Percentiles rank a stretch among this genome's conserved stretches.
Conservation (phyloP, 1,140 invertebrate species). For the Mercenaria mercenaria region DNA sequence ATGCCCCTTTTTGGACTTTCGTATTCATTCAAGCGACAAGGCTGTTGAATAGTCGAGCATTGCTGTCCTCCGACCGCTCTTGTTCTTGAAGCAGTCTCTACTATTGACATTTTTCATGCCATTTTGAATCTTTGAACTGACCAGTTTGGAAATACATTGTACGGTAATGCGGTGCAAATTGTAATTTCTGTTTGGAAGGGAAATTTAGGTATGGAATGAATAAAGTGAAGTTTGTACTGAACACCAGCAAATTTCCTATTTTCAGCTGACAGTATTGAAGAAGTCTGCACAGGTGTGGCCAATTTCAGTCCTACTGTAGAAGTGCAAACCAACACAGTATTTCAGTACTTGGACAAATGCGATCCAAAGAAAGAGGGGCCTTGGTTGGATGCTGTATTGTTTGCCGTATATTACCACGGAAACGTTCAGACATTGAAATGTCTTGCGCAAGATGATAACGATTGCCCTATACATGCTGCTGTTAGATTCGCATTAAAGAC, state of each 20-base stretch:
- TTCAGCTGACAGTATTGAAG: neutral
- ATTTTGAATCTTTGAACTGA: no score
- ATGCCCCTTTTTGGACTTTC: no score
- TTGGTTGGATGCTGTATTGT: slow-evolving; percentile 43
- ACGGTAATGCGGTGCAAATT: no score
- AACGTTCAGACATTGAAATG: neutral
- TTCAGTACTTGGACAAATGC: slow-evolving; percentile 10
- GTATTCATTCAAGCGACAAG: no score
- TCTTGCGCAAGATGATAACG: slow-evolving; percentile 12
- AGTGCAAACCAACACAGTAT: neutral
- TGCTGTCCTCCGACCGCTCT: no score
- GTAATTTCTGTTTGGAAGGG: neutral
- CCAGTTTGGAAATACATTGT: no score
- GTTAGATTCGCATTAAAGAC: slow-evolving; percentile 42
- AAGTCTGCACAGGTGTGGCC: slow-evolving; percentile 23
- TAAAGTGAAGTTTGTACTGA: no score
- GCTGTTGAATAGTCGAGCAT: no score
- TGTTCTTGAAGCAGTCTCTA: no score
- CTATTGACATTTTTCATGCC: no score
- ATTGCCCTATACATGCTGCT: slow-evolving; percentile 30
- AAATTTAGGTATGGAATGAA: neutral
- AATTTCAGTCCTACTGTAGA: neutral
- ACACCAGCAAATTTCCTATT: no score
- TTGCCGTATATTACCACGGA: slow-evolving; percentile 6
- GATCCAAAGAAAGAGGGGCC: neutral